Evolutionary conservation across 2,113 vertebrate genomes (phyloP).

Genomic region (Misgurnus anguillicaudatus): DNA sequence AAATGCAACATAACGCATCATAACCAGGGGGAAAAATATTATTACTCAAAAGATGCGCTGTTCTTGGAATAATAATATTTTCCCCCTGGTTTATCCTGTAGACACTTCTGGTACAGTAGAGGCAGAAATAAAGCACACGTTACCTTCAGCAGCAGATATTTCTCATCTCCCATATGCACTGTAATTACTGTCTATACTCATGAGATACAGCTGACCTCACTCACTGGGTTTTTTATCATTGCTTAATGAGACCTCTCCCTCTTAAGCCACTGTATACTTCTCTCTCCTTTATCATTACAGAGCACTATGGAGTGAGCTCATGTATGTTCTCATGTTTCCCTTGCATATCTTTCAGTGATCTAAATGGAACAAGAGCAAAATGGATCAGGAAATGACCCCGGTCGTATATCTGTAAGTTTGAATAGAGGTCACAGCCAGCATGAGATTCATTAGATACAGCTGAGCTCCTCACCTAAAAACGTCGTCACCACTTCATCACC

Average conservation of each 20-base stretch:
- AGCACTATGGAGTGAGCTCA: neutral
- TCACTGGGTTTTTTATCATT: conserved; percentile 20
- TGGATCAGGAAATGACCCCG: neutral
- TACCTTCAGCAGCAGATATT: conserved; percentile 57
- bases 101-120: conserved; percentile 39
- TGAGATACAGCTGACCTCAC: neutral
- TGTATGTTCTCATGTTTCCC: neutral
- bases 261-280: neutral
- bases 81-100: neutral
- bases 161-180: conserved; percentile 24
- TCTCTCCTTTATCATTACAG: conserved; percentile 4
- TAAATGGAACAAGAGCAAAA: neutral
- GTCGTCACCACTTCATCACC: conserved; percentile 6
- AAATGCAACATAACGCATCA: neutral
- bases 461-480: conserved; percentile 30
- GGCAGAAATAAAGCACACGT: conserved; percentile 58
- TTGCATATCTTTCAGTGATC: neutral
- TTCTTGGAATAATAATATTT: neutral
- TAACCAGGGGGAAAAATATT: too few species aligned
- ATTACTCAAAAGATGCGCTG: too few species aligned
- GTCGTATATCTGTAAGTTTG: neutral
- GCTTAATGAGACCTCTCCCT: neutral
- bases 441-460: conserved; percentile 27
- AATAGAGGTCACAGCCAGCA: conserved; percentile 34
- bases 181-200: conserved; percentile 30